These are phyloP conservation scores for Heliconius aoede DNA, from an alignment of 2,888 invertebrate genomes.

Conservation along the genomic window DNA sequence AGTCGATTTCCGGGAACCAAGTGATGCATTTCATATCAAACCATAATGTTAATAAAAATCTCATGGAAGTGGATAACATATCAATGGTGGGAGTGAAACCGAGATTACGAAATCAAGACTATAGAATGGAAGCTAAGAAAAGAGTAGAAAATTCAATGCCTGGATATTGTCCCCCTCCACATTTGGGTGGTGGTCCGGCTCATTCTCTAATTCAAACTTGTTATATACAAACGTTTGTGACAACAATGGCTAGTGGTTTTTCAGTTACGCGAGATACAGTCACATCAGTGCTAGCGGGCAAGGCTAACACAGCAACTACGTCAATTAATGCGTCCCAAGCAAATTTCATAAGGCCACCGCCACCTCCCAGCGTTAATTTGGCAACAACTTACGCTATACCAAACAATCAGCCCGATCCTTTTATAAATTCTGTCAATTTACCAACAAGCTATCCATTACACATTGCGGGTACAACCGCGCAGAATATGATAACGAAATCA, in stretches of 20 bases:
- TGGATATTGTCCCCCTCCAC: conserved; percentile 78
- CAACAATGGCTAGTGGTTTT: conserved; percentile 87
- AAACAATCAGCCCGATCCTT: conserved; percentile 78
- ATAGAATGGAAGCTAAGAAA: conserved; percentile 63
- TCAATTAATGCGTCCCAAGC: conserved; percentile 86
- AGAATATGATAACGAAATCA: conserved; percentile 83
- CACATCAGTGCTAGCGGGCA: conserved; percentile 90
- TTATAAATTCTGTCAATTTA: conserved; percentile 76
- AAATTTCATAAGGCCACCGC: conserved; percentile 72
- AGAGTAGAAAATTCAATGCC: conserved; percentile 74
- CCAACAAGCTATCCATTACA: conserved; percentile 75
- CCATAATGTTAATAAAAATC: conserved; percentile 79
- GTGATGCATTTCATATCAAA: conserved; percentile 82
- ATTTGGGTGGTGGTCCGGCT: conserved; percentile 76
- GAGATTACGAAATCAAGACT: conserved; percentile 60
- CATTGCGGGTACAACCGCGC: conserved; percentile 79
- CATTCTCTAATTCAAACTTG: conserved; percentile 74
- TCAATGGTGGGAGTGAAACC: conserved; percentile 79
- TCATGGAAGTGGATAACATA: conserved; percentile 81
- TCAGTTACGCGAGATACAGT: conserved; percentile 92
- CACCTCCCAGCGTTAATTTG: conserved; percentile 73
- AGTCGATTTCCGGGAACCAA: conserved; percentile 71
- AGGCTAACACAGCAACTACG: conserved; percentile 90
- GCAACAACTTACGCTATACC: conserved; percentile 77
- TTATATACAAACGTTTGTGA: conserved; percentile 75